These are phyloP conservation scores for Eupsilia transversa DNA, from an alignment of 2,888 invertebrate species.

Conservation along the genomic window DNA sequence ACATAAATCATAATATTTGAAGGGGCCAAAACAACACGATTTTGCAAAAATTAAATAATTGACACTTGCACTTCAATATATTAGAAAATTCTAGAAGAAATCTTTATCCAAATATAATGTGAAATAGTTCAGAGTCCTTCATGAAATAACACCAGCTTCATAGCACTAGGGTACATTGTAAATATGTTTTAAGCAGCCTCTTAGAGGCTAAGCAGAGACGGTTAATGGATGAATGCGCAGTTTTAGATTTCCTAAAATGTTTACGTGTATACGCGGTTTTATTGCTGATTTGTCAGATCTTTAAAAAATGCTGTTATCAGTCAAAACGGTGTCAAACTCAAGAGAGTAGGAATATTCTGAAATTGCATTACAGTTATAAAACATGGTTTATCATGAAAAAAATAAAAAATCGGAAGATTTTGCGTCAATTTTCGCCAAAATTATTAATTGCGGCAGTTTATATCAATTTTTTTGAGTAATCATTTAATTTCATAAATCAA, in stretches of 20 bases:
- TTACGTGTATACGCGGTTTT: not conserved
- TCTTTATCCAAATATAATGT: conserved; percentile 21
- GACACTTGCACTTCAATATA: conserved; percentile 56
- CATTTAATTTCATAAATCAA: not conserved
- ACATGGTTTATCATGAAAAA: not conserved
- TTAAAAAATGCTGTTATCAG: not conserved
- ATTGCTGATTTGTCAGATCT: not conserved
- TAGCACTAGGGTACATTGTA: conserved; percentile 73
- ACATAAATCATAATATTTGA: conserved; percentile 51
- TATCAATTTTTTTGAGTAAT: not conserved
- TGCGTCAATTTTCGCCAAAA: not conserved
- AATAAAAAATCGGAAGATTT: not conserved
- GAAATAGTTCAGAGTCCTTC: conserved; percentile 66
- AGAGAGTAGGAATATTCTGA: not conserved
- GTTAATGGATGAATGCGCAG: conserved; percentile 79
- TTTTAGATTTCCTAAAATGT: conserved; percentile 76
- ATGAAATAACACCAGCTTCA: conserved; percentile 64
- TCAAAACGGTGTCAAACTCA: not conserved
- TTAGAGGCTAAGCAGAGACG: conserved; percentile 83
- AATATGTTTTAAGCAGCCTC: conserved; percentile 83
- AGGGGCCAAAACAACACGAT: conserved; percentile 64
- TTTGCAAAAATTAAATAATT: conserved; percentile 33
- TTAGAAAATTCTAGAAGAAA: conserved; percentile 30
- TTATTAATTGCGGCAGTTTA: not conserved
- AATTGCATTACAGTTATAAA: not conserved